Base-by-base conservation (phyloP, 2,888 invertebrate genomes). In the Nomada lathburiana region DNA sequence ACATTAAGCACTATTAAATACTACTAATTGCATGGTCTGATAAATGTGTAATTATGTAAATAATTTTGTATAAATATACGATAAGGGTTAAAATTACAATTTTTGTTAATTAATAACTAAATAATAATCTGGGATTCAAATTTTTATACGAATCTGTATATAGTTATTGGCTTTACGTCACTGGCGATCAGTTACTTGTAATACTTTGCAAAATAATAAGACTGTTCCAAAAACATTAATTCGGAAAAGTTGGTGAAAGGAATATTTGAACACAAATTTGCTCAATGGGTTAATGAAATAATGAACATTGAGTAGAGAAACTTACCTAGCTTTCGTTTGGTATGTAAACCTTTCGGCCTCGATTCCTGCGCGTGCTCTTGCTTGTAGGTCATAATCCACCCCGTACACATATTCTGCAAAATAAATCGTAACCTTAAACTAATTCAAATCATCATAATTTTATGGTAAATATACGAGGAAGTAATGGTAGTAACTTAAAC, bases 351-450 rank as follows among this genome's bases (percentile, higher is more conserved):
- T 92, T 82, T 94, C 94, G 29, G 93, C 92, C 83, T 94, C 93
- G 70, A 94, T 87, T 2, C 93, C 94, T n/a, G 93, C 93, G 2
- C 93, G 91, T 68, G 92, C 92, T 90, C 93, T 91, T 52, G 93
- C 93, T 77, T 94, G 93, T 59, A 94, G 88, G 88, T 94, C 94
- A 78, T 91, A 88, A 83, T 94, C 94, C 64, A 94, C 89, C 10
- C 92, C 92, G 68, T 92, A 93, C 7, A 94, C 87, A 74, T 94
- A 94, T 57, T 93, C 94, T 94, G 89, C 47, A 89, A 91, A 69
- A 73, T 53, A 60, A 64, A n/a, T 36, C 7, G 7, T 36, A 36
- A 36, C 7, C 36, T 36, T 7, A 36, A 36, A 52, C 18, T 52
- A 52, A n/a, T n/a, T 52, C n/a, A 52, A 36, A 7, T 36, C 11